These are phyloP conservation scores for Cepaea nemoralis DNA, from an alignment of 1,140 invertebrate species.

Conservation along the genomic window DNA sequence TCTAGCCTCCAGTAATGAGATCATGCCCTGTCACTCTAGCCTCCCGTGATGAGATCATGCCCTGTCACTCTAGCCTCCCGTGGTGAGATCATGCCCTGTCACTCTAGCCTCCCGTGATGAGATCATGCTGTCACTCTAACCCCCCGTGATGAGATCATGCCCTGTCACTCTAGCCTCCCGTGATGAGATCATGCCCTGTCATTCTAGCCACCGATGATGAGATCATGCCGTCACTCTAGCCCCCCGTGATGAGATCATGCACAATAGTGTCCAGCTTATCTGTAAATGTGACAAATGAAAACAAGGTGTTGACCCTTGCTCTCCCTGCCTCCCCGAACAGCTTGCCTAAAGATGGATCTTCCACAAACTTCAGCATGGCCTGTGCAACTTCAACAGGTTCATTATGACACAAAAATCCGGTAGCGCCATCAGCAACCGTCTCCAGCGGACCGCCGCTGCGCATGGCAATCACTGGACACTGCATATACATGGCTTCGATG, in stretches of 20 bases:
- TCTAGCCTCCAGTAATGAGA: too few species aligned
- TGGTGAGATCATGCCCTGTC: too few species aligned
- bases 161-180: too few species aligned
- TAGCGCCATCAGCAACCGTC: conserved; percentile 88
- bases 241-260: conserved; percentile 45
- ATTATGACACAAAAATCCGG: conserved; percentile 88
- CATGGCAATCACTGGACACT: conserved; percentile 93
- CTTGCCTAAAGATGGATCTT: conserved; percentile 73
- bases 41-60: too few species aligned
- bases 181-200: too few species aligned
- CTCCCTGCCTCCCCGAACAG: conserved; percentile 81
- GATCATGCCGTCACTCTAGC: too few species aligned
- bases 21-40: too few species aligned
- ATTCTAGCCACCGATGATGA: too few species aligned
- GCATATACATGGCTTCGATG: conserved; percentile 96
- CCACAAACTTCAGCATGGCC: conserved; percentile 82
- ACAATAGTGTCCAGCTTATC: conserved; percentile 79
- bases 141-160: too few species aligned
- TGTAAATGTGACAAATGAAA: conserved; percentile 85
- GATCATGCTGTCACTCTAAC: too few species aligned
- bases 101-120: too few species aligned
- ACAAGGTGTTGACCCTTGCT: conserved; percentile 81
- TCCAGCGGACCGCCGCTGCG: conserved; percentile 96
- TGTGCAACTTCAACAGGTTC: conserved; percentile 80
- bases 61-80: too few species aligned